Percentiles rank a stretch among this genome's conserved stretches.
phyloP scores from a whole-genome alignment of 1,140 invertebrate genomes.

The Goniozus legneri region DNA sequence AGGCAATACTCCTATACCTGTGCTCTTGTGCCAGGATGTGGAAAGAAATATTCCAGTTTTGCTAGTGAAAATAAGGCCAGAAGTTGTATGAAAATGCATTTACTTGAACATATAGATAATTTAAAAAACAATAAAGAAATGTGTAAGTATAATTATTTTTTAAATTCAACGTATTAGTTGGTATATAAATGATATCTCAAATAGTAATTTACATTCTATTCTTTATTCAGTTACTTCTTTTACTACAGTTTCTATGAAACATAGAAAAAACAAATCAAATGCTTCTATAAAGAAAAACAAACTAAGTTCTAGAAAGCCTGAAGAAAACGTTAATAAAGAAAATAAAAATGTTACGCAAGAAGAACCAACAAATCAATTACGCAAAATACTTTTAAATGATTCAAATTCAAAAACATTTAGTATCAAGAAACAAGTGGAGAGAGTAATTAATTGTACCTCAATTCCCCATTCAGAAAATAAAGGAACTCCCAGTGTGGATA shows the following conservation, averaged over 20 bases:
- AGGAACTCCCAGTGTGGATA: conserved; percentile 2
- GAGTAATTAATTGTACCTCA: not conserved
- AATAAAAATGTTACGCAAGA: conserved; percentile 42
- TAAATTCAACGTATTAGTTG: conserved; percentile 4
- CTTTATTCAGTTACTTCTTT: conserved; percentile 37
- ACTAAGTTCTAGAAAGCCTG: conserved; percentile 35
- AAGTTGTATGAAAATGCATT: conserved; percentile 56
- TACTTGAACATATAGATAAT: conserved; percentile 52
- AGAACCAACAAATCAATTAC: conserved; percentile 44
- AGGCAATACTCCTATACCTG: conserved; percentile 59
- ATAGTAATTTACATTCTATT: conserved; percentile 10
- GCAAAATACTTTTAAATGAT: conserved; percentile 43
- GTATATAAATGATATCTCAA: not conserved
- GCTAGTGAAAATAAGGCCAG: conserved; percentile 59
- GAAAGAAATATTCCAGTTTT: conserved; percentile 58
- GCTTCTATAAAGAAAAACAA: conserved; percentile 27
- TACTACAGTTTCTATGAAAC: conserved; percentile 32
- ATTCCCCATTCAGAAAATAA: not conserved
- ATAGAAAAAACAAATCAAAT: conserved; percentile 33
- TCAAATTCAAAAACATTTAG: conserved; percentile 35
- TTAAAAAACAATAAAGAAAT: conserved; percentile 42
- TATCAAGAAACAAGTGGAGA: conserved; percentile 27
- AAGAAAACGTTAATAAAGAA: conserved; percentile 46
- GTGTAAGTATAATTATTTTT: conserved; percentile 28
- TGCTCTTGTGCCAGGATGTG: conserved; percentile 51